Evolutionary conservation across 1,140 invertebrate genomes (phyloP).

Genomic region (Pseudachorutes palmiensis): DNA sequence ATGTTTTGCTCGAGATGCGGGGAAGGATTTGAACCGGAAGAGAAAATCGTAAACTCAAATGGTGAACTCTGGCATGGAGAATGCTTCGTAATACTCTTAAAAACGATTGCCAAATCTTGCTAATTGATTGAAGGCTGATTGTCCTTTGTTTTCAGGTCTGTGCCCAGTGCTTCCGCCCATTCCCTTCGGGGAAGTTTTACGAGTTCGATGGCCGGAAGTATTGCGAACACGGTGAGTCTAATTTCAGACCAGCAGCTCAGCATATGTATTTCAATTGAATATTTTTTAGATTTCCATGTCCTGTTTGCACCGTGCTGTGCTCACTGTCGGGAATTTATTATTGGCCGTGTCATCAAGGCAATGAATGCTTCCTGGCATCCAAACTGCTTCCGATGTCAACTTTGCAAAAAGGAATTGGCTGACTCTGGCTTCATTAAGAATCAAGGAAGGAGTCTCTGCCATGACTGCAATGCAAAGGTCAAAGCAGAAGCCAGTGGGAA

Average conservation of each 20-base stretch:
- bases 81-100: conserved; percentile 96
- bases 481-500: conserved; percentile 92
- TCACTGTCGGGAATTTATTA: conserved; percentile 93
- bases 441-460: conserved; percentile 84
- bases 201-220: conserved; percentile 99
- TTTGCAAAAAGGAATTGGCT: conserved; percentile 81
- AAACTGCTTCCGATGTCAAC: conserved; percentile 90
- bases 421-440: conserved; percentile 97
- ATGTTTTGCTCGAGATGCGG: conserved; percentile 90
- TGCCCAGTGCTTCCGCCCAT: conserved; percentile 96
- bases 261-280: not conserved
- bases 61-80: conserved; percentile 97
- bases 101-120: too few species aligned
- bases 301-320: conserved; percentile 96
- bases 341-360: conserved; percentile 97
- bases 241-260: too few species aligned
- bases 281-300: conserved; percentile 73
- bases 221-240: conserved; percentile 72
- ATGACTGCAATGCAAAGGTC: conserved; percentile 91
- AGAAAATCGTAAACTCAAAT: conserved; percentile 98
- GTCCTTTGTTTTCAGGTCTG: conserved; percentile 57
- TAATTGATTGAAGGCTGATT: too few species aligned
- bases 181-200: conserved; percentile 96
- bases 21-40: conserved; percentile 86
- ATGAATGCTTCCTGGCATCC: conserved; percentile 99